These are phyloP conservation scores for Acromyrmex heyeri DNA, from an alignment of 1,140 invertebrate genomes.

Conservation along the genomic window DNA sequence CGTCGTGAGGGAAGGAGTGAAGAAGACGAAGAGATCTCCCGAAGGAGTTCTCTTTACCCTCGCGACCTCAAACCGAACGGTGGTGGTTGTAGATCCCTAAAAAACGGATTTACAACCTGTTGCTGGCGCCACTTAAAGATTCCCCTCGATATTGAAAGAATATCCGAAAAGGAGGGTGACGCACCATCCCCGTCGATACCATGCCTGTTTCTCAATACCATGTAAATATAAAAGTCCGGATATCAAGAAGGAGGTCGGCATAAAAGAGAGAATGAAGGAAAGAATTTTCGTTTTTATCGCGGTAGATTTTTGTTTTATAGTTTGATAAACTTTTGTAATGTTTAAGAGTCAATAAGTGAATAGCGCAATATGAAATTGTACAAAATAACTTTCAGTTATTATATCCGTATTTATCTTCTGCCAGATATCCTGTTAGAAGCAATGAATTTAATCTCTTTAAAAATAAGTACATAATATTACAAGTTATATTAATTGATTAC, in stretches of 20 bases:
- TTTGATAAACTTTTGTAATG: neutral
- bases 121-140: slow-evolving; percentile 86
- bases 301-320: neutral
- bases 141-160: slow-evolving; percentile 87
- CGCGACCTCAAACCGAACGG: slow-evolving; percentile 84
- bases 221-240: slow-evolving; percentile 84
- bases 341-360: neutral
- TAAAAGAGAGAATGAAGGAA: neutral
- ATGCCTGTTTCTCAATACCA: slow-evolving; percentile 78
- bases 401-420: neutral
- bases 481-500: neutral
- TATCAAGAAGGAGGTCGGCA: slow-evolving; percentile 78
- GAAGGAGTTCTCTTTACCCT: slow-evolving; percentile 84
- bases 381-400: neutral
- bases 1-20: slow-evolving; percentile 63
- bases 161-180: slow-evolving; percentile 83
- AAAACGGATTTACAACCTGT: slow-evolving; percentile 87
- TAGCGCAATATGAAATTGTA: neutral
- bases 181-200: slow-evolving; percentile 37
- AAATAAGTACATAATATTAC: neutral
- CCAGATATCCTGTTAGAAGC: neutral
- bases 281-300: neutral
- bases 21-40: slow-evolving; percentile 77
- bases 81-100: slow-evolving; percentile 81
- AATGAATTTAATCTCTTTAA: neutral